phyloP scores from a whole-genome alignment of 2,113 vertebrate species.

The Leptobrachium ailaonicum region DNA sequence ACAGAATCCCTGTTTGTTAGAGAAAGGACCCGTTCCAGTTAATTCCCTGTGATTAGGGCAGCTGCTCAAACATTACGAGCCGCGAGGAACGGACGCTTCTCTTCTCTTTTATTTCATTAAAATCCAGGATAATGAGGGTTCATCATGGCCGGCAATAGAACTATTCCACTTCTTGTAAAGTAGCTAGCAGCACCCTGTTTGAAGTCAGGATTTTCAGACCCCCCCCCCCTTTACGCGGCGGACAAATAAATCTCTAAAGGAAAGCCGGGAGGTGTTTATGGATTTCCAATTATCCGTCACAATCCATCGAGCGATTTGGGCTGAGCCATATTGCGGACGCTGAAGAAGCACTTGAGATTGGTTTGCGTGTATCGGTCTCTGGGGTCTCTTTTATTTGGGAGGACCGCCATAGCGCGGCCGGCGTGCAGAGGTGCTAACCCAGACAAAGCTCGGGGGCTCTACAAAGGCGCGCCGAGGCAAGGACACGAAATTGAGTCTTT shows the following conservation, averaged over 20 bases:
- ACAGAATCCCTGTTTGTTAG: no score
- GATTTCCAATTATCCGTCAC: slow-evolving; percentile 80
- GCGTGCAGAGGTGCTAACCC: slow-evolving; percentile 77
- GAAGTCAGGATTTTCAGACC: slow-evolving; percentile 78
- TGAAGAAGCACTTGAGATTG: slow-evolving; percentile 83
- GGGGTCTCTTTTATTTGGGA: slow-evolving; percentile 70
- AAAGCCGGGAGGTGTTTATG: slow-evolving; percentile 80
- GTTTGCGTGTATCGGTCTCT: slow-evolving; percentile 66
- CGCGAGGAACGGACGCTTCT: slow-evolving; percentile 60
- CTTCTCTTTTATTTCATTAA: slow-evolving; percentile 63
- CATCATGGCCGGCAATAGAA: slow-evolving; percentile 71
- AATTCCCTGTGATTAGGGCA: slow-evolving; percentile 61
- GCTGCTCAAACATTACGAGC: slow-evolving; percentile 78
- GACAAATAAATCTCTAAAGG: slow-evolving; percentile 77
- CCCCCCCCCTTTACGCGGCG: slow-evolving; percentile 59
- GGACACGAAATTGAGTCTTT: slow-evolving; percentile 87
- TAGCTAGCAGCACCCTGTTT: slow-evolving; percentile 74
- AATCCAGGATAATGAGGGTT: slow-evolving; percentile 79
- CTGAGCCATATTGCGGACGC: slow-evolving; percentile 73
- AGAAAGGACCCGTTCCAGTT: neutral
- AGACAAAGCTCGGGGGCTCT: slow-evolving; percentile 75
- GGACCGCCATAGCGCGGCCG: slow-evolving; percentile 79
- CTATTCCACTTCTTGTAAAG: slow-evolving; percentile 73
- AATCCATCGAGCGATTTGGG: slow-evolving; percentile 74
- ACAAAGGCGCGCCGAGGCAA: slow-evolving; percentile 82